Evolutionary conservation across 2,888 invertebrate species (phyloP), one percentile per base, ranked within the genome.

Genomic region (Ametastegia equiseti): DNA sequence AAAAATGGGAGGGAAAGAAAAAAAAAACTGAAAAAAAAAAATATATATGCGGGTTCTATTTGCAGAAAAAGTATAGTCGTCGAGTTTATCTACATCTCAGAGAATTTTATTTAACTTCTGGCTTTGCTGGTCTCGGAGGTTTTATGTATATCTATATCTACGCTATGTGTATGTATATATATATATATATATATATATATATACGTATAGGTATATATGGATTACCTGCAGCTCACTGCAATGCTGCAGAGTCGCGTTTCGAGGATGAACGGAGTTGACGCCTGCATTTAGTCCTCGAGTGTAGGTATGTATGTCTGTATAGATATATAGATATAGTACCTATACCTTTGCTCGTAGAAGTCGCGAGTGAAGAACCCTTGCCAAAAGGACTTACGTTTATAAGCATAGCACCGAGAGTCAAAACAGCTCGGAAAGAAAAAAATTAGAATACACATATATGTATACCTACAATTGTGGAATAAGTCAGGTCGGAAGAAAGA

Each of bases 211-310:
- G n/a, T 67, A 67, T 9, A 23, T 45, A 42, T 69, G 39, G 39
- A 69, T 27, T 45, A 71, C 71, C 71, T 71, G 71, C 71, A 71
- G 71, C 33, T 54, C 54, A 50, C 75, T 54, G 75, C 75, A 75
- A 75, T 75, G 75, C 75, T 75, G 75, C 75, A 54, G 75, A 50
- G 54, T 54, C 50, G 54, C 33, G 75, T 75, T 54, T 54, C 75
- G 13, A 19, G 75, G 75, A 54, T 50, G 54, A 54, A 54, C 75
- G 36, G 75, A 75, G 75, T 54, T 75, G 54, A 36, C 54, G 75
- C 75, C 75, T 67, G 65, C 65, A 75, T 75, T 75, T 50, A 75
- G 54, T 36, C 50, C 5, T 54, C 4, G 15, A 9, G 13, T n/a
- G 50, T 54, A 54, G n/a, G 39, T 65, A 39, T 30, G 30, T 60